Conservation (phyloP, 2,888 invertebrate species). For the Pemphredon lugubris region DNA sequence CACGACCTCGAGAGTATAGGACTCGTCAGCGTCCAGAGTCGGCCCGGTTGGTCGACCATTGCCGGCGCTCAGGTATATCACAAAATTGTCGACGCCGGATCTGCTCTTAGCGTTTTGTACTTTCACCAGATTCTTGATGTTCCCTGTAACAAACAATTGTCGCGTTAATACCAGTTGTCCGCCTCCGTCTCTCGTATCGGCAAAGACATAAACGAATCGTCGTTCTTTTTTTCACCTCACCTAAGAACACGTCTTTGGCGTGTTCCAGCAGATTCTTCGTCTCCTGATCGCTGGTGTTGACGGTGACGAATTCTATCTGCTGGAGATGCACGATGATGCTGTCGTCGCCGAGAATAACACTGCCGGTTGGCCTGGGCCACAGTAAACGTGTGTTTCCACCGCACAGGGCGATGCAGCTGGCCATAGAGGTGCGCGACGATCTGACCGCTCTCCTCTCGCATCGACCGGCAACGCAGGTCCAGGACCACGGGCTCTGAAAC, state of each 20-base stretch:
- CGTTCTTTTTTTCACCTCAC: no score
- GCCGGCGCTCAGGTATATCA: constrained; percentile 73
- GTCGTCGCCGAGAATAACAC: constrained; percentile 85
- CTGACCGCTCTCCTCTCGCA: constrained; percentile 86
- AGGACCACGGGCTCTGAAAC: constrained; percentile 86
- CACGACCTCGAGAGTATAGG: constrained; percentile 86
- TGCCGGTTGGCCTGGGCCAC: constrained; percentile 91
- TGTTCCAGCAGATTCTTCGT: constrained; percentile 75
- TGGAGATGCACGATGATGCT: constrained; percentile 84
- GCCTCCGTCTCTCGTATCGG: no score
- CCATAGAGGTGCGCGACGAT: constrained; percentile 87
- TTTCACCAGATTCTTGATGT: constrained; percentile 73
- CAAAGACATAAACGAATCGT: no score
- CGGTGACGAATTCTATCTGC: constrained; percentile 80
- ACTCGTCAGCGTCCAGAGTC: constrained; percentile 87
- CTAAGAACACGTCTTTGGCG: constrained; percentile 78
- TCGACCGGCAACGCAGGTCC: constrained; percentile 86
- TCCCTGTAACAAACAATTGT: constrained; percentile 71
- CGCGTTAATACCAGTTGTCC: no score
- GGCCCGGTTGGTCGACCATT: constrained; percentile 84
- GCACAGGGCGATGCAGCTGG: constrained; percentile 91
- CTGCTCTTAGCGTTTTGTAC: constrained; percentile 72
- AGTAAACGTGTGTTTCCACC: constrained; percentile 85
- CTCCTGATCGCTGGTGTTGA: constrained; percentile 74
- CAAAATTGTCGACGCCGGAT: constrained; percentile 72